Evolutionary conservation across 2,797 vertebrate species (phyloP), one percentile per base, ranked within the genome.

Genomic region (Epinephelus awoara): DNA sequence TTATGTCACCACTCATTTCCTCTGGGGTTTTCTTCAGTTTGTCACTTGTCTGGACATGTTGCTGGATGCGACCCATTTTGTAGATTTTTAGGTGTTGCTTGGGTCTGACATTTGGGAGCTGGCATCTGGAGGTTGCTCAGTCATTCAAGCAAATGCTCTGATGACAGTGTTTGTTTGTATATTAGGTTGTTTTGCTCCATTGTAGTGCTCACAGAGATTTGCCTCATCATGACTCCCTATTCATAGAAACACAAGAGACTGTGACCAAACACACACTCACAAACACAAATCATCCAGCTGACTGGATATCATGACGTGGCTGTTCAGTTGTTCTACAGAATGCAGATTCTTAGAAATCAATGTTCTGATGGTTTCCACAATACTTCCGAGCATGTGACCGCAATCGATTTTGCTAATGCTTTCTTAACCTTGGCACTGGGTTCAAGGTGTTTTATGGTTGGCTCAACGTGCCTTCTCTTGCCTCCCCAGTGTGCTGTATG

Each of bases 111-210:
- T 64, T 56, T 58, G 56, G 68, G 51, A 75, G 70, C 44, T 77
- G 52, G 84, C 52, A 63, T 85, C 82, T 83, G 59, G 51, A 61
- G 75, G 52, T 79, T 85, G 72, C 59, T 77, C 73, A 87, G 84
- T 89, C 89, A 89, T 75, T 90, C 78, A 67, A 56, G 69, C 81
- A 78, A 80, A 64, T 73, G 80, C 68, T 58, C 65, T 67, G 69
- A 85, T 34, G 34, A 34, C 34, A 34, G 0, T 88, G 18, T 52
- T 89, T 91, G 80, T 89, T 88, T 89, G 67, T 58, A 34, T 34
- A 34, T 8, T 7, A 55, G 54, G 17, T 49, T 40, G 2, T 11
- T 18, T 27, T 56, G 34, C 34, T 8, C 7, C 7, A 8, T 34
- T 34, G 34, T 34, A 34, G 34, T 34, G 34, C 62, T 72, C 59